These are phyloP conservation scores for Galendromus occidentalis DNA, from an alignment of 1,140 invertebrate genomes.

Conservation along the genomic window DNA sequence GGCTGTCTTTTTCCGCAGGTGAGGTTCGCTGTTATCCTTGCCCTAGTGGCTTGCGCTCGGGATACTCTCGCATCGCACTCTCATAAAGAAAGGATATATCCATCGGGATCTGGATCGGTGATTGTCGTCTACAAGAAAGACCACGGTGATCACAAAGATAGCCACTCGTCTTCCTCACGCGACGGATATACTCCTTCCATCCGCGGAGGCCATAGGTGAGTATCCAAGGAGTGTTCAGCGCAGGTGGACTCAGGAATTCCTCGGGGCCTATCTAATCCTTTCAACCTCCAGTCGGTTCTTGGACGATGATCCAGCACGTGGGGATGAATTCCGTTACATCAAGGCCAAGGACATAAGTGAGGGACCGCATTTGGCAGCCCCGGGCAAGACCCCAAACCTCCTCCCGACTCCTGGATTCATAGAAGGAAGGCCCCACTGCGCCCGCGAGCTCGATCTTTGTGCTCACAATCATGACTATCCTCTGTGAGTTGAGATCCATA, in stretches of 20 bases:
- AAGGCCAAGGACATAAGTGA: neutral
- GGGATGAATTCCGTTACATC: neutral
- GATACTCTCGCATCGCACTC: neutral
- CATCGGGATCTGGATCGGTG: conserved; percentile 2
- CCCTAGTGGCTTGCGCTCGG: neutral
- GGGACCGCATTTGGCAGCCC: neutral
- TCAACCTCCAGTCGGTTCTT: neutral
- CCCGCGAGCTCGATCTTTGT: neutral
- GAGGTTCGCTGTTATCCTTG: neutral
- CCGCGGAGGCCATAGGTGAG: neutral
- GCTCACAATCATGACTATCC: conserved; percentile 3
- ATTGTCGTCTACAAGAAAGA: conserved; percentile 10
- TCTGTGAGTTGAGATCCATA: neutral
- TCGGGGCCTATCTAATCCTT: neutral
- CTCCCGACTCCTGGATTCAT: neutral
- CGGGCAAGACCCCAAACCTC: neutral
- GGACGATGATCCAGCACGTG: neutral
- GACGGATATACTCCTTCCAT: neutral
- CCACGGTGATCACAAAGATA: neutral
- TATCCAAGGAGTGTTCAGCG: neutral
- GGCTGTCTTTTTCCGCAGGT: too few relatives aligned
- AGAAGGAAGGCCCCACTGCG: neutral
- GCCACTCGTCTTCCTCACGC: neutral
- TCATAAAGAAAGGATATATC: neutral
- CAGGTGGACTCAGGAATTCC: neutral